Evolutionary conservation across 92 coral and sea anemone species (phyloP).

Genomic region (Phenganax stokvisi): DNA sequence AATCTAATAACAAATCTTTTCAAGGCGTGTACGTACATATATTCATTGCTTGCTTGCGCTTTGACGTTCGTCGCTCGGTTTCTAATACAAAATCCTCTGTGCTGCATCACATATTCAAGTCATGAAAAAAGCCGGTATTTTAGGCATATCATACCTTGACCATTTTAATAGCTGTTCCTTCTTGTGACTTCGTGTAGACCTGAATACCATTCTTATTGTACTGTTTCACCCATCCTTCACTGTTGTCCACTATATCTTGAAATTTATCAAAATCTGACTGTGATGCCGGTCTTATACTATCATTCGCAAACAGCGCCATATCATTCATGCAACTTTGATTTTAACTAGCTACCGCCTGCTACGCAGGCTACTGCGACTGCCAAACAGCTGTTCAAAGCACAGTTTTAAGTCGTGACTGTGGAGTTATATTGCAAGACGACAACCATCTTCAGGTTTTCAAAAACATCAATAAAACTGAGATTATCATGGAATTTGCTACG

Average conservation of each 20-base stretch:
- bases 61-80: too few relatives aligned
- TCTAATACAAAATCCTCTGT: too few relatives aligned
- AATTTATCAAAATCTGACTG: constrained; percentile 86
- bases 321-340: neutral
- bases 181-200: constrained; percentile 76
- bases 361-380: too few relatives aligned
- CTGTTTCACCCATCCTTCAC: constrained; percentile 84
- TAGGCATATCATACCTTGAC: constrained; percentile 73
- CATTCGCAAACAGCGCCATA: constrained; percentile 46
- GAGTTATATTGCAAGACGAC: neutral
- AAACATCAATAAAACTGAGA: neutral
- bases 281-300: constrained; percentile 81
- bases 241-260: constrained; percentile 79
- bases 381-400: too few relatives aligned
- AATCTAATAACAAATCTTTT: too few relatives aligned
- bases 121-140: constrained; percentile 22
- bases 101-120: too few relatives aligned
- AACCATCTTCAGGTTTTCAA: neutral
- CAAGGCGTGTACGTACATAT: too few relatives aligned
- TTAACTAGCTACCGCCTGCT: neutral
- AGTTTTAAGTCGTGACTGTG: neutral
- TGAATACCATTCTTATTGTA: constrained; percentile 80
- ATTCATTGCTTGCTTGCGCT: too few relatives aligned
- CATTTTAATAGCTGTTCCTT: constrained; percentile 83
- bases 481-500: neutral